These are phyloP conservation scores for Grapholita molesta DNA, from an alignment of 1,140 invertebrate genomes.

Conservation along the genomic window DNA sequence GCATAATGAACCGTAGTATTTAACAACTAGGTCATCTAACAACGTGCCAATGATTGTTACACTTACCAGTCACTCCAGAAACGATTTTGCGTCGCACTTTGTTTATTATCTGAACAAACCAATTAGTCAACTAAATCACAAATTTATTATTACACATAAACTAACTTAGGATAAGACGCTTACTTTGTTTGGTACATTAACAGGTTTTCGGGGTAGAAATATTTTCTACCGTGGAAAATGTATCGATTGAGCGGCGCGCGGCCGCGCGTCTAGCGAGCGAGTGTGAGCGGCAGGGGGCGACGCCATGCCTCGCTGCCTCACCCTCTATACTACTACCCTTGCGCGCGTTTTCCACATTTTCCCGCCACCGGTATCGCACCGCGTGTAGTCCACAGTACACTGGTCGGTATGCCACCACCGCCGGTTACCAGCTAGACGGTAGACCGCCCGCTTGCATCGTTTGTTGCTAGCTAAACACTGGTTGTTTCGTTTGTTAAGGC, in stretches of 20 bases:
- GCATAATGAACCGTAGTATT: conserved; percentile 21
- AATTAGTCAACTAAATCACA: conserved; percentile 17
- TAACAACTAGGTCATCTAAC: conserved; percentile 64
- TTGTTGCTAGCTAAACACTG: neutral
- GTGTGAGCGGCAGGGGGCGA: conserved; percentile 41
- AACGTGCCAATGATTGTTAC: conserved; percentile 68
- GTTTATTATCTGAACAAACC: conserved; percentile 30
- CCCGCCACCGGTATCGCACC: conserved; percentile 48
- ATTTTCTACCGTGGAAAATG: conserved; percentile 37
- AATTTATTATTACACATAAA: neutral
- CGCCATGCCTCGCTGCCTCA: conserved; percentile 1
- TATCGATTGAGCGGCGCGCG: conserved; percentile 71
- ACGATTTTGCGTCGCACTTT: conserved; percentile 57
- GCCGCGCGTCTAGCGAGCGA: conserved; percentile 57
- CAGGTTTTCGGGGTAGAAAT: conserved; percentile 31
- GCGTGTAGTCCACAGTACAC: conserved; percentile 36
- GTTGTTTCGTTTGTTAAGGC: conserved; percentile 4
- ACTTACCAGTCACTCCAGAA: conserved; percentile 55
- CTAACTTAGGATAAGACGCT: neutral
- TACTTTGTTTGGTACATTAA: conserved; percentile 8
- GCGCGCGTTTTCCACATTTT: conserved; percentile 71
- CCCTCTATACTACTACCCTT: conserved; percentile 5
- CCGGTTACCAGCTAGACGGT: neutral
- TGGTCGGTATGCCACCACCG: neutral
- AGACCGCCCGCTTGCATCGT: neutral